Percentiles rank a stretch among this genome's conserved stretches.
Evolutionary conservation across 2,113 vertebrate genomes (phyloP).

Genomic region (Centropristis striata): DNA sequence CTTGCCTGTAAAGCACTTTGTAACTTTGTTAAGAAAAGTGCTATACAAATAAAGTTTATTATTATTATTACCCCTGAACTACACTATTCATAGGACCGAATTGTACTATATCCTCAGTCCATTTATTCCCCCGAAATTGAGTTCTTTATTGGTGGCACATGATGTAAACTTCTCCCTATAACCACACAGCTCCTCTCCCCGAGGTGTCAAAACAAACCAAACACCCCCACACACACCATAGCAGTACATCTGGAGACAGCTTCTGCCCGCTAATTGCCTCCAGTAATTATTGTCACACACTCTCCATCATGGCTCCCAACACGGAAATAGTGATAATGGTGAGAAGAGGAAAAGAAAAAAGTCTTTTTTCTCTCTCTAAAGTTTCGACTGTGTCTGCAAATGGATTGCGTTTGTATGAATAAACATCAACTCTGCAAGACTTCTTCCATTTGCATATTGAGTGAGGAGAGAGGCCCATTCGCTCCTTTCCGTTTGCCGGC

Average conservation of each 20-base stretch:
- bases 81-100: no score
- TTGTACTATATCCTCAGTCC: not conserved
- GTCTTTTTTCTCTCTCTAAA: constrained; percentile 25
- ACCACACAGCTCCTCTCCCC: not conserved
- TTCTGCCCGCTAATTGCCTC: constrained; percentile 64
- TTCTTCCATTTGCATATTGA: constrained; percentile 65
- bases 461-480: constrained; percentile 28
- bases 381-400: constrained; percentile 77
- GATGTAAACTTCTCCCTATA: not conserved
- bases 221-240: not conserved
- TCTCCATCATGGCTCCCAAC: constrained; percentile 32
- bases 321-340: constrained; percentile 45
- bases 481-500: constrained; percentile 45
- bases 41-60: no score
- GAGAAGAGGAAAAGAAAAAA: constrained; percentile 8
- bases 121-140: not conserved
- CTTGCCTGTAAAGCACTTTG: no score
- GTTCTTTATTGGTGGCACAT: not conserved
- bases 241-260: constrained; percentile 58
- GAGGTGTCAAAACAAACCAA: constrained; percentile 69
- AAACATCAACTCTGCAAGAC: constrained; percentile 73
- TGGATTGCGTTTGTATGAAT: constrained; percentile 80
- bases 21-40: no score
- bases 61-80: no score
- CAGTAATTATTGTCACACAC: constrained; percentile 57